Evolutionary conservation across 2,888 invertebrate species (phyloP), one percentile per base, ranked within the genome.

Genomic region (Scaptomyza flava): DNA sequence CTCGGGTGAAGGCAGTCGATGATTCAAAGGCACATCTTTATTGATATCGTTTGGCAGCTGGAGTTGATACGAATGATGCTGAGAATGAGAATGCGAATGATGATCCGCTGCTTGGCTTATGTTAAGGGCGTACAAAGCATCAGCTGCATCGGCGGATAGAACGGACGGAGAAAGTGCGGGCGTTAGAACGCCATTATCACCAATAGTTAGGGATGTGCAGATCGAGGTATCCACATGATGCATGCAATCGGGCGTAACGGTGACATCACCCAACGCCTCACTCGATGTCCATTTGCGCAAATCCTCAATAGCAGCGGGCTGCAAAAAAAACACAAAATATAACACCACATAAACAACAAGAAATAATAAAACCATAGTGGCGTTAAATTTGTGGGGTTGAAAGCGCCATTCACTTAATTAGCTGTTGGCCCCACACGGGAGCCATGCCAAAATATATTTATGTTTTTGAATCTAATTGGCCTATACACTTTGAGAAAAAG

Each of bases 1-100:
- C 91, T 96, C 96, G 38, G 97, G 97, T 77, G 97, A 96, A 50
- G 97, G 97, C 88, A 97, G 93, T 91, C 96, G 95, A 93, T 97
- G 96, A 93, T 97, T 96, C 82, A 96, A 94, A 79, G 95, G 96
- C 91, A 93, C 92, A 79, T 92, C 91, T 91, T 91, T 91, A 86
- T 91, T 91, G 82, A 91, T 90, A 83, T 91, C 91, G 81, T 91
- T 91, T 79, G 91, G 88, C 79, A 91, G 79, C 68, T 89, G 84
- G 62, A 89, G 87, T 47, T 81, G 85, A 36, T 62, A 64, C 34
- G 41, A 41, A 12, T 81, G 78, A 6, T 65, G 81, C 41, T 63
- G 66, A 45, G 72, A 76, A 20, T 68, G 59, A 14, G 62, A 68
- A 31, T 74, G 73, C 14, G 38, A 14, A 45, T 81, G 65, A 41